Base-by-base conservation (phyloP, 2,113 vertebrate genomes). In the Carassius carassius region DNA sequence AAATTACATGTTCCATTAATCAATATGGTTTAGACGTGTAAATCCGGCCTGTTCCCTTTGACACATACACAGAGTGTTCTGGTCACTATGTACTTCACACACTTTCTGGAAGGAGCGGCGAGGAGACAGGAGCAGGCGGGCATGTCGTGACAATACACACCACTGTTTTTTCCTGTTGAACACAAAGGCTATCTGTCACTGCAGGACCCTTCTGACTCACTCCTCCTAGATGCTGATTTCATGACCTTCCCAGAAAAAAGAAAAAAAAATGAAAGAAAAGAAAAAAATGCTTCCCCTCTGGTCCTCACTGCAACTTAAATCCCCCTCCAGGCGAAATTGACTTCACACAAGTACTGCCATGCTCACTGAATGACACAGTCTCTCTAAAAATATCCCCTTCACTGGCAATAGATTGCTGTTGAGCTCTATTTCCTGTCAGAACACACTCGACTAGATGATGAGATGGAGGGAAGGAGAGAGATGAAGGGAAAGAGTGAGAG, bases 131-230 rank as follows among this genome's bases (percentile, higher is more conserved):
- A 89, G 75, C 65, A 82, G 81, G 73, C 58, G 60, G 89, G 76
- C 72, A 78, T 85, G 87, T 58, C 77, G 13, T 86, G 74, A 89
- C 75, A 85, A 89, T 86, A 37, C 82, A 86, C 84, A 67, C 75
- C 58, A 88, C 83, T 87, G 86, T 85, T 21, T 75, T 85, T 85
- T 85, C 88, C 87, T 89, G 83, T 73, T 65, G 60, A 76, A 90
- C 90, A 88, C 89, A 91, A 92, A 93, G 88, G 89, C 89, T 83
- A 86, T 82, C 84, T 91, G 92, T 93, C 92, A 90, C 92, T 89
- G 58, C 85, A 92, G 91, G 92, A 87, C 58, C 62, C 81, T 88
- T 89, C 73, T 88, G 87, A 91, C 87, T 90, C 89, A 88, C 90
- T 88, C 90, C 90, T 87, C 89, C 88, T 85, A 83, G 88, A 90